phyloP scores from a whole-genome alignment of 2,797 vertebrate genomes.

The Peromyscus eremicus region DNA sequence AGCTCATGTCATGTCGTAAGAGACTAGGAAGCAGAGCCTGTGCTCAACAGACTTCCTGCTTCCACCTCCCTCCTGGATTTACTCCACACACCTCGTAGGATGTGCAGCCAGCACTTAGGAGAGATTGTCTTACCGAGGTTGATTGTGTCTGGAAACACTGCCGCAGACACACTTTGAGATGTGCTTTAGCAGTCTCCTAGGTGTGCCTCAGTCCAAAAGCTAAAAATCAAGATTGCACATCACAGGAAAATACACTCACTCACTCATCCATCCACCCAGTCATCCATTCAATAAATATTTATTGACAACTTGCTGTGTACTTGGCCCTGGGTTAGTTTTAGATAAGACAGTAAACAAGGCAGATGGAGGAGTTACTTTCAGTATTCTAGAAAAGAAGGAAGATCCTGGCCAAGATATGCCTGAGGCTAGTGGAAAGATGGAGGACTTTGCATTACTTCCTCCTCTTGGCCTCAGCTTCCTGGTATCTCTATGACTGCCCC shows the following conservation, averaged over 20 bases:
- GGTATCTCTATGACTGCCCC: accelerated
- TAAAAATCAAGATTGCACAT: background rate
- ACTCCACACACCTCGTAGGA: accelerated
- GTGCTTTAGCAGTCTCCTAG: background rate
- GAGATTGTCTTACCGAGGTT: background rate
- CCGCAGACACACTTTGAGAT: background rate
- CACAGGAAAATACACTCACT: background rate
- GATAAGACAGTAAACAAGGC: background rate
- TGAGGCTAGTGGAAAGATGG: background rate
- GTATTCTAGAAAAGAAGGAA: background rate
- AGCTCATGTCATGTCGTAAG: background rate
- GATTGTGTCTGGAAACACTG: background rate
- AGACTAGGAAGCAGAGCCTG: background rate
- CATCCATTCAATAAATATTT: background rate
- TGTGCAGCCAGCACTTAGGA: background rate
- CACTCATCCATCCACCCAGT: background rate
- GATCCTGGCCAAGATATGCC: background rate
- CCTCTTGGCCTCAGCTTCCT: background rate
- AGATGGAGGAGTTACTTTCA: background rate
- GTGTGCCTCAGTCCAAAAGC: background rate
- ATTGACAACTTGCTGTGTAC: background rate
- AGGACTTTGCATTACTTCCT: background rate
- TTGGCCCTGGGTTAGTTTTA: background rate
- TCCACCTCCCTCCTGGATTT: background rate
- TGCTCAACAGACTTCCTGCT: background rate